Base-by-base conservation (phyloP, 2,797 vertebrate genomes). In the Amblyopsis hoosieri region DNA sequence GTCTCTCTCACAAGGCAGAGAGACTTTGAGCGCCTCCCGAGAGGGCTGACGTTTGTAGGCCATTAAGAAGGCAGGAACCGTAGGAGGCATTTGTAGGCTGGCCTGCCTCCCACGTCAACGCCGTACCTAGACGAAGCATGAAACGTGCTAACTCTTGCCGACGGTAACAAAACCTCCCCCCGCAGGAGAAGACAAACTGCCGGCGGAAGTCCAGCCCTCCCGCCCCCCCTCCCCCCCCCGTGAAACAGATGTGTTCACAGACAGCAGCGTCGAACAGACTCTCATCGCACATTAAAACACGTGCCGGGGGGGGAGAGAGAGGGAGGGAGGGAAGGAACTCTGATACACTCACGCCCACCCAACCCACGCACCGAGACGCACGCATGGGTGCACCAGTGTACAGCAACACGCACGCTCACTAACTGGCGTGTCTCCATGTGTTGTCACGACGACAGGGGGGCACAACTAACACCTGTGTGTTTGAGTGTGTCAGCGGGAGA, bases 371-470 rank as follows among this genome's bases (percentile, higher is more conserved):
- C 46, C 37, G 19, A 52, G 55, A 37, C 47, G 80, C 78, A 83
- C 67, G 63, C 72, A 67, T 84, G 33, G 33, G 9, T 37, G 9
- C 15, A 54, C 52, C 67, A 50, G 33, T 14, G 57, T 78, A 67
- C 71, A 56, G 10, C 17, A 67, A 62, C 47, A 17, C 17, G 15
- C 37, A 19, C 55, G 19, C 47, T 19, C 48, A n/a, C 54, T 51
- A 3, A 42, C 50, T 83, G 79, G 83, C 68, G 65, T 74, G 69
- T 85, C 72, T 67, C 65, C 53, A 51, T 54, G 66, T 62, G 60
- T 72, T 54, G 3, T 72, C 71, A 53, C 66, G 76, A 75, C 67
- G 72, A 74, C 60, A 46, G 17, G 51, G 9, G 15, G 19, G 14
- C 14, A 17, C 51, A 3, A 52, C 49, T 8, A 17, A 51, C 49